Evolutionary conservation across 2,113 vertebrate genomes (phyloP), one percentile per base, ranked within the genome.

Genomic region (Neotoma lepida): DNA sequence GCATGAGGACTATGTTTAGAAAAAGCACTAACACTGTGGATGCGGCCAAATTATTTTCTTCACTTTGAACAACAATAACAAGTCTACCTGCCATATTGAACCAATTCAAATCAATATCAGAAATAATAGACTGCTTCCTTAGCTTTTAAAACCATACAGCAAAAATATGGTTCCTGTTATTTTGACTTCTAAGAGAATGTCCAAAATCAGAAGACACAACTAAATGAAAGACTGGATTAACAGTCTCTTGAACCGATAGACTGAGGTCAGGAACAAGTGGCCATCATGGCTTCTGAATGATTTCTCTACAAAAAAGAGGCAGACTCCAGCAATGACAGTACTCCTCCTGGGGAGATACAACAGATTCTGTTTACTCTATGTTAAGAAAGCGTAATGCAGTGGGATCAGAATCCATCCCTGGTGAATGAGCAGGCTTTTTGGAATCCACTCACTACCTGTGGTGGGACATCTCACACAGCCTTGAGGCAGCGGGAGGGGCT

Each of bases 121-220:
- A 93, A 73, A 91, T 4, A 95, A 66, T 12, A 56, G 33, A 93
- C 85, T 0, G 81, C 18, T 68, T 95, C 77, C 66, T 78, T 80
- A 63, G 33, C 56, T 39, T 86, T 93, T 93, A 70, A 88, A 76
- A 73, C 33, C 74, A 86, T 15, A 41, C 18, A 91, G 28, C 1
- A 58, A 54, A 54, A 74, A 54, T 8, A 18, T 4, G 49, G 4
- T 4, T 46, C 9, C 35, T 78, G 22, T 93, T 28, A 28, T 26
- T 80, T 86, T 95, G 71, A 82, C 49, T 91, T 95, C 15, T 24
- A 41, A 56, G 20, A 88, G 15, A 82, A 70, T 71, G 77, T 68
- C 12, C 13, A 12, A 89, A 89, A 89, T 54, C 28, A 64, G 39
- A 66, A 64, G 1, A 74, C 46, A 66, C 9, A 4, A 6, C 66